Evolutionary conservation across 2,797 vertebrate genomes (phyloP), one percentile per base, ranked within the genome.

Genomic region (Spinibarbus caldwelli): DNA sequence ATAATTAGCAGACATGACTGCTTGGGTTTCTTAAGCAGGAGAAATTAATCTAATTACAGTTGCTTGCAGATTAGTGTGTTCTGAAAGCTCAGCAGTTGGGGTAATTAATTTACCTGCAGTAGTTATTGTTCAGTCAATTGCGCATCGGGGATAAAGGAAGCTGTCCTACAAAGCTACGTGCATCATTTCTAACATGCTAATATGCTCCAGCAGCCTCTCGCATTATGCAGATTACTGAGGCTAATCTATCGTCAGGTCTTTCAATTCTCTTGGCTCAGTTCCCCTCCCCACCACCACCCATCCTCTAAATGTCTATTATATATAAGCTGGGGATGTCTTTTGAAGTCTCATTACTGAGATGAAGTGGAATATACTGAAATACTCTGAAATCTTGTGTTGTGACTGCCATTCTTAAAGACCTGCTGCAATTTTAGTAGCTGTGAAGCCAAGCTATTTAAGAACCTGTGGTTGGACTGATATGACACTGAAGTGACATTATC

Each of bases 51-150:
- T 73, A 90, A 89, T 91, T 91, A 89, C 64, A 80, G 64, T 14
- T 79, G 80, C 79, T 89, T 88, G 77, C 76, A 86, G 85, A 91
- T 91, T 87, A 89, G 84, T 36, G 57, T 85, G 31, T 86, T 89
- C 34, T 87, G 80, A 89, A 79, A 84, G 78, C 87, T 84, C 71
- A 90, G 87, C 62, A 49, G 71, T 86, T 88, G 83, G 72, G 85
- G 87, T 90, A 85, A 93, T 93, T 87, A 86, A 91, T 93, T 89
- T 89, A 92, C 90, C 88, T 92, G 90, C 83, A 89, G 75, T 91
- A 70, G 82, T 90, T 91, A 91, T 89, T 92, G 85, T 87, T 86
- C 80, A 76, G 62, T 88, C 57, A 77, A 80, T 89, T 86, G 75
- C 36, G 47, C 52, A 83, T 54, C 41, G 6, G 88, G 78, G 72